Evolutionary conservation across 1,140 invertebrate genomes (phyloP).

Genomic region (Saccostrea glomerata): DNA sequence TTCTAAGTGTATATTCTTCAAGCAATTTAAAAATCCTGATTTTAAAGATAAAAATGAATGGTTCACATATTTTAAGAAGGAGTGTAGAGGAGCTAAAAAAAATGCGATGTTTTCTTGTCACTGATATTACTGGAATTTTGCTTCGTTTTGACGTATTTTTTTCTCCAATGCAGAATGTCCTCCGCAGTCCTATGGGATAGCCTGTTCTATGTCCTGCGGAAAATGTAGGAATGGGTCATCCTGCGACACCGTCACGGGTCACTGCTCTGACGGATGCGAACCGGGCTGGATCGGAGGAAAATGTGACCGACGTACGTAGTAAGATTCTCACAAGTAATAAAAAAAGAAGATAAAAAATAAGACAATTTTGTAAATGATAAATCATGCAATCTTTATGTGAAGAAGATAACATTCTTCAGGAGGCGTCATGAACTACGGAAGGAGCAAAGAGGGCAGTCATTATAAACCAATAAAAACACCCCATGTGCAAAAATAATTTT

Average conservation of each 20-base stretch:
- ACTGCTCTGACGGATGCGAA: conserved; percentile 61
- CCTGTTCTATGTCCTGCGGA: conserved; percentile 65
- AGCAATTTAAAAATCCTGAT: no score
- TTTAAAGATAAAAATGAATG: no score
- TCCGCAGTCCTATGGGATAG: conserved; percentile 59
- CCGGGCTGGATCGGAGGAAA: conserved; percentile 62
- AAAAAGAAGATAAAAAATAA: neutral
- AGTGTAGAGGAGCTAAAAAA: no score
- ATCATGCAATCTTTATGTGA: neutral
- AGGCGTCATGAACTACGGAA: neutral
- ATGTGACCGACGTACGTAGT: conserved; percentile 63
- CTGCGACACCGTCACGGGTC: conserved; percentile 63
- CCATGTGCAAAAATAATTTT: neutral
- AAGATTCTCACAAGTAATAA: no score
- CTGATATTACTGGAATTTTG: neutral
- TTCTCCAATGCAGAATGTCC: conserved; percentile 59
- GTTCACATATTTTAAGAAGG: no score
- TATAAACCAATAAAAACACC: conserved; percentile 21
- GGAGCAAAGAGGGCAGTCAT: conserved; percentile 7
- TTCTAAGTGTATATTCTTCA: no score
- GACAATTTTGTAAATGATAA: neutral
- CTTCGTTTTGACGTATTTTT: neutral
- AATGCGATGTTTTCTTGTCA: neutral
- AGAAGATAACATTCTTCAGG: neutral
- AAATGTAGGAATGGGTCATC: conserved; percentile 55